A percentile compares a stretch with the other conserved stretches of the same genome.
Conservation (phyloP, 2,888 invertebrate genomes). For the Cheilosia variabilis region DNA sequence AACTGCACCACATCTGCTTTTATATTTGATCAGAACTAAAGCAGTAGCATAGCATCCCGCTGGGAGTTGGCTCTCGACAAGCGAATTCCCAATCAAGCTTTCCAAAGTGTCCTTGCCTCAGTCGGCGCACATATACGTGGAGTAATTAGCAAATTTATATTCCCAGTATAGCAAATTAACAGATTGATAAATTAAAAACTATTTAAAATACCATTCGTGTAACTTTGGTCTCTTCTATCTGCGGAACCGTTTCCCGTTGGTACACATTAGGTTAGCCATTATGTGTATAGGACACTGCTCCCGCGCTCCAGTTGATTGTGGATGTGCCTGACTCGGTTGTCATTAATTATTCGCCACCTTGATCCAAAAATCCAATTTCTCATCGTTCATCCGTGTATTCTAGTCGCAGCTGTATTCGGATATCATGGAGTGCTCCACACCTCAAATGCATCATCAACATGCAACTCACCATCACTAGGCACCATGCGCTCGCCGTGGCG, state of each 20-base stretch:
- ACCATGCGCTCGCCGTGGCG: neutral
- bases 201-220: constrained; percentile 55
- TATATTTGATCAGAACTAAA: constrained; percentile 6
- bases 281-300: neutral
- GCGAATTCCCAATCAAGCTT: constrained; percentile 17
- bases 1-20: neutral
- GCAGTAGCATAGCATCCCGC: neutral
- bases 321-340: constrained; percentile 37
- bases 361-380: constrained; percentile 59
- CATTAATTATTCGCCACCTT: constrained; percentile 71
- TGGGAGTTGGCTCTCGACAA: neutral
- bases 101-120: constrained; percentile 31
- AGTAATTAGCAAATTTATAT: constrained; percentile 60
- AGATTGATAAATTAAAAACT: constrained; percentile 68
- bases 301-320: constrained; percentile 27
- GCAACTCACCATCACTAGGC: constrained; percentile 19
- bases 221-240: neutral
- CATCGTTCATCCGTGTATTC: constrained; percentile 67
- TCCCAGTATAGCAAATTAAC: constrained; percentile 61
- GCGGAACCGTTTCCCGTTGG: neutral
- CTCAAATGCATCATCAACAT: constrained; percentile 7
- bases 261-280: neutral
- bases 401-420: constrained; percentile 13
- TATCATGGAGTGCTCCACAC: neutral
- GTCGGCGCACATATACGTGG: constrained; percentile 9